Percentiles rank a stretch among this genome's conserved stretches.
Evolutionary conservation across 1,140 invertebrate species (phyloP).

Genomic region (Callitettix versicolor): DNA sequence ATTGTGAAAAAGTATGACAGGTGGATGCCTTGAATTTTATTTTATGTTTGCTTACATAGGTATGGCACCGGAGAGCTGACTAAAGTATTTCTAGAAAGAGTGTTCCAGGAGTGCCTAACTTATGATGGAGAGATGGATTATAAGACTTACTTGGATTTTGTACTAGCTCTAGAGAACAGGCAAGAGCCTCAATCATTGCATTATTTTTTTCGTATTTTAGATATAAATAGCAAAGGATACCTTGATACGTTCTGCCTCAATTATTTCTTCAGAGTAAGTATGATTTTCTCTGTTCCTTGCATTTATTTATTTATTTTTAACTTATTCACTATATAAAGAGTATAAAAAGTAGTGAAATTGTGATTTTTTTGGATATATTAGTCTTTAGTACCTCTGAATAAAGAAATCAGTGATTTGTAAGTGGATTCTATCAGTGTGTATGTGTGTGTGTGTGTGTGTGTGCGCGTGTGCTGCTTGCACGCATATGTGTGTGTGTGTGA

Average conservation of each 20-base stretch:
- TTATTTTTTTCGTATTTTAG: constrained; percentile 86
- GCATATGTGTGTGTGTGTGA: too few species aligned
- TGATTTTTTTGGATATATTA: too few species aligned
- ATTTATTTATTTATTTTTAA: background rate
- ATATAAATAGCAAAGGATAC: constrained; percentile 80
- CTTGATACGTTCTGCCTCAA: constrained; percentile 83
- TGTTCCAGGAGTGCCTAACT: constrained; percentile 91
- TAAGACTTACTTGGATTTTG: constrained; percentile 92
- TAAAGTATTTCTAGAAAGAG: constrained; percentile 78
- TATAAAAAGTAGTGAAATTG: too few species aligned
- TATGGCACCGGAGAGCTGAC: constrained; percentile 89
- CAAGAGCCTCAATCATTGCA: constrained; percentile 83
- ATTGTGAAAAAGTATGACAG: too few species aligned
- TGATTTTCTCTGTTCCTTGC: background rate
- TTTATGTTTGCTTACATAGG: constrained; percentile 36
- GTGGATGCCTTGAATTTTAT: too few species aligned
- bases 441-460: too few species aligned
- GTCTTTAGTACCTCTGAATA: too few species aligned
- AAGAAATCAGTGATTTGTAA: too few species aligned
- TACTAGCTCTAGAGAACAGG: constrained; percentile 85
- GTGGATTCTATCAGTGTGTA: too few species aligned
- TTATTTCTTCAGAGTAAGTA: constrained; percentile 78
- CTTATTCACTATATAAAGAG: too few species aligned
- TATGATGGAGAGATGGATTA: constrained; percentile 97
- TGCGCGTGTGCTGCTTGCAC: too few species aligned